Evolutionary conservation across 2,113 vertebrate species (phyloP).

Genomic region (Phylloscopus whistleri): DNA sequence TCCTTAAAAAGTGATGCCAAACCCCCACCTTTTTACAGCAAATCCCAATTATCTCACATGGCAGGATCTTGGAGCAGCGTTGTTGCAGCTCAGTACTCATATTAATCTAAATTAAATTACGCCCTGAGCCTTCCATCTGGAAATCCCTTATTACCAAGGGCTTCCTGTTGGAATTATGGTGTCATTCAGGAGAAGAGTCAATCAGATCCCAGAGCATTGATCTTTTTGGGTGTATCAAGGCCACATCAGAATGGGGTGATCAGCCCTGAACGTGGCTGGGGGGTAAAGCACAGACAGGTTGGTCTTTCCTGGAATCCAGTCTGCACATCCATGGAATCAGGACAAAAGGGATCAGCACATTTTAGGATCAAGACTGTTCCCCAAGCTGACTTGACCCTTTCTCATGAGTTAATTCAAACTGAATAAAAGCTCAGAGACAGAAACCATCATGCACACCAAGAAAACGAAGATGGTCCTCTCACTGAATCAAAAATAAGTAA

Average conservation of each 20-base stretch:
- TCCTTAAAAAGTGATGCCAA: background rate
- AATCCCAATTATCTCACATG: background rate
- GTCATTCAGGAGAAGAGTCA: background rate
- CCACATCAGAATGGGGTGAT: background rate
- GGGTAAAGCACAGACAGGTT: background rate
- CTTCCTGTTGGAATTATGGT: background rate
- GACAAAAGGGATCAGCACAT: background rate
- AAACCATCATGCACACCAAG: background rate
- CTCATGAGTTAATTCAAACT: background rate
- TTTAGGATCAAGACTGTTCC: background rate
- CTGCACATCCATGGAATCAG: background rate
- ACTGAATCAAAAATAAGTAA: background rate
- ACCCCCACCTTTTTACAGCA: background rate
- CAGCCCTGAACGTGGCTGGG: background rate
- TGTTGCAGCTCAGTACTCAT: background rate
- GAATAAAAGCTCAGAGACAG: background rate
- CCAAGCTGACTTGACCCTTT: background rate
- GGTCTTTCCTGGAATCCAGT: background rate
- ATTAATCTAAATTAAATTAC: constrained; percentile 41
- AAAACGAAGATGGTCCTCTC: background rate
- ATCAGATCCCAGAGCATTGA: background rate
- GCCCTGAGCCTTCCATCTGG: background rate
- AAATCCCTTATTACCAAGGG: background rate
- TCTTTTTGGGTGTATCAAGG: background rate
- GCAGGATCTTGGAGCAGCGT: background rate